Evolutionary conservation across 2,797 vertebrate species (phyloP).

Genomic region (Leptodactylus fallax): DNA sequence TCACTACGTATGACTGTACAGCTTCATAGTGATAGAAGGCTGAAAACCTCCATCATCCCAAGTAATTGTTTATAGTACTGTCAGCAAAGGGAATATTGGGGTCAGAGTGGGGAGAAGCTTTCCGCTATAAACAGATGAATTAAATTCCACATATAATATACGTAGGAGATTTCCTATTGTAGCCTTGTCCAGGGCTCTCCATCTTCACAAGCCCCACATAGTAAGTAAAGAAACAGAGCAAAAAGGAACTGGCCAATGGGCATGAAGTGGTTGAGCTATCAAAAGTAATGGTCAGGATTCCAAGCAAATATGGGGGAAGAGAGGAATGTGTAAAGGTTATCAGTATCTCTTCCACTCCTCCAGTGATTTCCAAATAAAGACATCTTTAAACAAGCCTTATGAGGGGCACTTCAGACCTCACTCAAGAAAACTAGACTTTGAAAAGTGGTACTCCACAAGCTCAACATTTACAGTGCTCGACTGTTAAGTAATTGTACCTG

Average conservation of each 20-base stretch:
- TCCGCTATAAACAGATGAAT: background rate
- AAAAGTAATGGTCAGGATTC: background rate
- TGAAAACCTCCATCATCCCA: background rate
- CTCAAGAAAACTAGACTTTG: background rate
- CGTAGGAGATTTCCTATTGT: background rate
- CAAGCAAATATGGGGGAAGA: background rate
- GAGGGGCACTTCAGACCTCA: background rate
- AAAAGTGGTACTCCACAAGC: background rate
- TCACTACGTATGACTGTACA: background rate
- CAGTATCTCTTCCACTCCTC: background rate
- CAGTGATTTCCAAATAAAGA: background rate
- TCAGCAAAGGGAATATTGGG: background rate
- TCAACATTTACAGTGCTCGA: no score
- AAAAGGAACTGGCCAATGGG: background rate
- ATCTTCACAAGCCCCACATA: background rate
- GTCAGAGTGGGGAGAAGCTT: background rate
- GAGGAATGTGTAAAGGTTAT: background rate
- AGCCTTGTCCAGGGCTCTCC: background rate
- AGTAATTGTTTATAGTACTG: background rate
- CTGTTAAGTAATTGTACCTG: constrained; percentile 79
- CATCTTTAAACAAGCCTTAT: background rate
- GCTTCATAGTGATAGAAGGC: background rate
- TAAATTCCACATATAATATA: background rate
- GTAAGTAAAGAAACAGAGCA: background rate
- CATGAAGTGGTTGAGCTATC: background rate